Percentiles rank a stretch among this genome's conserved stretches.
Evolutionary conservation across 1,140 invertebrate genomes (phyloP).

Genomic region (Wiebesia pumilae): DNA sequence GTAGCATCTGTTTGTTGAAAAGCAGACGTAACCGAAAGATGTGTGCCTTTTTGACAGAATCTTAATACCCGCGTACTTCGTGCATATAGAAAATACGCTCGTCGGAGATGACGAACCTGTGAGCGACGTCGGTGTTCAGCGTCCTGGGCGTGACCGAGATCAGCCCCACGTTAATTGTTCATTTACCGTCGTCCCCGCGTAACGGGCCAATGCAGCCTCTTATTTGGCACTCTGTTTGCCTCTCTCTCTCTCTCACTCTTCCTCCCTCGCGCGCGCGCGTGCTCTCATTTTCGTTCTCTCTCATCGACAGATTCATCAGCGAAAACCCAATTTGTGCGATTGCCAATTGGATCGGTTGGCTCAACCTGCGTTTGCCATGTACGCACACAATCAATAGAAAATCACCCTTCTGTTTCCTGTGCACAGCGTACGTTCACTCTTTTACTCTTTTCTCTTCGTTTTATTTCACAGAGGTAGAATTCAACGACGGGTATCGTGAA

Average conservation of each 20-base stretch:
- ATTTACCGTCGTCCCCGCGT: conserved; percentile 66
- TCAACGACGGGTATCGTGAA: conserved; percentile 6
- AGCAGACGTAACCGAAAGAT: neutral
- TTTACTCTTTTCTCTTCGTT: conserved; percentile 18
- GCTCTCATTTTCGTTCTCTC: neutral
- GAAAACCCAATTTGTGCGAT: conserved; percentile 70
- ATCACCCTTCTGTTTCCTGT: conserved; percentile 40
- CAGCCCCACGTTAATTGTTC: conserved; percentile 73
- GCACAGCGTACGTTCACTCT: neutral
- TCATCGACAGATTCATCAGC: conserved; percentile 55
- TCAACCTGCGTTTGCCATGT: neutral
- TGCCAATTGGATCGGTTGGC: conserved; percentile 67
- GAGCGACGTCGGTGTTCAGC: conserved; percentile 58
- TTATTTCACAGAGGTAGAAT: conserved; percentile 24
- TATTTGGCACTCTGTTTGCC: conserved; percentile 52
- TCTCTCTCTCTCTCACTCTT: conserved; percentile 47
- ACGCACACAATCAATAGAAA: neutral
- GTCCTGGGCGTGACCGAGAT: conserved; percentile 68
- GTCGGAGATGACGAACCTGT: conserved; percentile 57
- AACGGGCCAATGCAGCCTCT: conserved; percentile 65
- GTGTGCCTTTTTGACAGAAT: neutral
- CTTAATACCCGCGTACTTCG: neutral
- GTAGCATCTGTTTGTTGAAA: conserved; percentile 17
- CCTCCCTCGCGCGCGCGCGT: conserved; percentile 53
- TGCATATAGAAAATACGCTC: neutral